Evolutionary conservation across 1,140 invertebrate species (phyloP), one percentile per base, ranked within the genome.

Genomic region (Drosophila ambigua): DNA sequence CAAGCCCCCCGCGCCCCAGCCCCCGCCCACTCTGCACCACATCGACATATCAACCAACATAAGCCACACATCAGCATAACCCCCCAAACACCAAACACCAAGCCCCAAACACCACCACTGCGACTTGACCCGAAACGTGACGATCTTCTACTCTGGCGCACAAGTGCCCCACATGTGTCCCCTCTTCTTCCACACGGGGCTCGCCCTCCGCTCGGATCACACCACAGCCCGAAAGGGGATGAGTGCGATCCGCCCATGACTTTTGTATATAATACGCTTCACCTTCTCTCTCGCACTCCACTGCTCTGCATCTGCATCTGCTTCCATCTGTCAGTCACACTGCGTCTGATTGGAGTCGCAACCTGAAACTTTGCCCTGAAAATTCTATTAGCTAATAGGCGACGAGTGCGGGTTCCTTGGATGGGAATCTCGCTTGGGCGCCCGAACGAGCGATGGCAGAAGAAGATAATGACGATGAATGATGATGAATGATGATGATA

Each of bases 241-340:
- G 58, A 61, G 31, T 49, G 8, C 61, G 78, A 52, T 72, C 31
- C 65, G 74, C 79, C 80, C 83, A 55, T 53, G 43, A 79, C 84
- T 88, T 83, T 88, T 88, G 83, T 88, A 88, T 55, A 88, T 88
- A 85, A 87, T 62, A 77, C 61, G 16, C 67, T 88, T 88, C 50
- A 60, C 46, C 41, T 55, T 59, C 60, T 39, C 24, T 72, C 46
- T 2, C 35, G 5, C 11, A 5, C 11, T 39, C 9, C 4, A 13
- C 35, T 39, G 24, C 49, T 54, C 16, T 15, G 9, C 11, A n/a
- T 24, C 50, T 16, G 8, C 23, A 15, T 39, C 46, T 39, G 23
- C 49, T 20, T 41, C 55, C 26, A 59, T 63, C 55, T 74, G 39
- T 48, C 48, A 46, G 69, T 51, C 62, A 20, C 64, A 48, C 43